Evolutionary conservation across 2,888 invertebrate genomes (phyloP).

Genomic region (Helobdella robusta): DNA sequence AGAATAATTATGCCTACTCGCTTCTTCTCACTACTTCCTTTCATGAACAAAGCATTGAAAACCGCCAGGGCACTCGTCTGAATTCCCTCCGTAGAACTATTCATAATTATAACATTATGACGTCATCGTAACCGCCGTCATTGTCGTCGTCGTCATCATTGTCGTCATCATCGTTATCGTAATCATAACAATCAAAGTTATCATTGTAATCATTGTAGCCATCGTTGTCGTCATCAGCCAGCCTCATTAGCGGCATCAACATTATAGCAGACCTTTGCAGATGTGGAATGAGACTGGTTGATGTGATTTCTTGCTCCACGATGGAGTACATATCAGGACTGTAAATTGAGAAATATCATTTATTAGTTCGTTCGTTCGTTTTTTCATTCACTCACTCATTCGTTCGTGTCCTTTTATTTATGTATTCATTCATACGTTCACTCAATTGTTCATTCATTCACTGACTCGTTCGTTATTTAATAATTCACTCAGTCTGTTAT

Average conservation of each 20-base stretch:
- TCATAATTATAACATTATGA: background rate
- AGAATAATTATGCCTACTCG: constrained; percentile 53
- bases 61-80: constrained; percentile 88
- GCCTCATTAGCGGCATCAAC: background rate
- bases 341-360: background rate
- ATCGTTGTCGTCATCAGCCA: background rate
- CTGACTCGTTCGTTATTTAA: too few species aligned
- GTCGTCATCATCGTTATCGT: background rate
- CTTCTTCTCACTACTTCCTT: constrained; percentile 69
- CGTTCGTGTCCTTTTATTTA: too few species aligned
- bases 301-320: constrained; percentile 77
- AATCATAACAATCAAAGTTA: background rate
- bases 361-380: too few species aligned
- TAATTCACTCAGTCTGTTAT: too few species aligned
- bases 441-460: too few species aligned
- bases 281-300: constrained; percentile 66
- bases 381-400: too few species aligned
- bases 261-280: constrained; percentile 45
- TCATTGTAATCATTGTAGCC: background rate
- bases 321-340: constrained; percentile 56
- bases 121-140: background rate
- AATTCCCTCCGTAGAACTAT: constrained; percentile 55
- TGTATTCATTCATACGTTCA: too few species aligned
- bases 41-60: constrained; percentile 81
- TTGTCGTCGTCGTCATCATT: background rate